Conservation (phyloP, 1,140 invertebrate species). For the Diploscapter pachys region DNA sequence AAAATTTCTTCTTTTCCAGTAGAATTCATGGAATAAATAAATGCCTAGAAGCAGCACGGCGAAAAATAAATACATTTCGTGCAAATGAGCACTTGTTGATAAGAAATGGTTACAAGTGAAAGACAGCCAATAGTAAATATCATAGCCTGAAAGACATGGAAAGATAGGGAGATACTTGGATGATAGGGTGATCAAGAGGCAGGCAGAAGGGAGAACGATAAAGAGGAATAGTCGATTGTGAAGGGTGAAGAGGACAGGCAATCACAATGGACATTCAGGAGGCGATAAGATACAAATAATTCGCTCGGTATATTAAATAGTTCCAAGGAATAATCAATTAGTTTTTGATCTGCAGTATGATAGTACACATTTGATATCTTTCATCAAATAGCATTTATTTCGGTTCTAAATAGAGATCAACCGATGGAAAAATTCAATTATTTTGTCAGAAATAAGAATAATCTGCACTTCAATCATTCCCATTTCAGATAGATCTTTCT, state of each 20-base stretch:
- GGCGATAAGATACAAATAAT: neutral
- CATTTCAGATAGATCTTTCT: too few relatives aligned
- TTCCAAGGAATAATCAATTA: neutral
- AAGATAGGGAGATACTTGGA: neutral
- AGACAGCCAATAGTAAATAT: neutral
- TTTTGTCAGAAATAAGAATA: too few relatives aligned
- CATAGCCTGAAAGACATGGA: neutral
- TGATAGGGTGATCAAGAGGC: neutral
- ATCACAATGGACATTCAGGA: too few relatives aligned
- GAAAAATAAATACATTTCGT: neutral
- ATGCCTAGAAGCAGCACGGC: neutral
- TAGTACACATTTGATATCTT: neutral
- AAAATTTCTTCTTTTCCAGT: constrained; percentile 26
- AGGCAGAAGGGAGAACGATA: neutral
- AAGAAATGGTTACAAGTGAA: neutral
- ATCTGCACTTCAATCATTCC: too few relatives aligned
- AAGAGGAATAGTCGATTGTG: neutral
- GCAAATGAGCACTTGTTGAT: neutral
- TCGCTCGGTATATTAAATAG: neutral
- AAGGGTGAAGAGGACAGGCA: too few relatives aligned
- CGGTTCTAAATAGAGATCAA: neutral
- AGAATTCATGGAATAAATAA: constrained; percentile 13
- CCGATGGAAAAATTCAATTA: too few relatives aligned
- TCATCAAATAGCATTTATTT: constrained; percentile 1
- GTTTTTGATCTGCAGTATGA: neutral